Evolutionary conservation across 2,888 invertebrate species (phyloP), one percentile per base, ranked within the genome.

Genomic region (Apotomis betuletana): DNA sequence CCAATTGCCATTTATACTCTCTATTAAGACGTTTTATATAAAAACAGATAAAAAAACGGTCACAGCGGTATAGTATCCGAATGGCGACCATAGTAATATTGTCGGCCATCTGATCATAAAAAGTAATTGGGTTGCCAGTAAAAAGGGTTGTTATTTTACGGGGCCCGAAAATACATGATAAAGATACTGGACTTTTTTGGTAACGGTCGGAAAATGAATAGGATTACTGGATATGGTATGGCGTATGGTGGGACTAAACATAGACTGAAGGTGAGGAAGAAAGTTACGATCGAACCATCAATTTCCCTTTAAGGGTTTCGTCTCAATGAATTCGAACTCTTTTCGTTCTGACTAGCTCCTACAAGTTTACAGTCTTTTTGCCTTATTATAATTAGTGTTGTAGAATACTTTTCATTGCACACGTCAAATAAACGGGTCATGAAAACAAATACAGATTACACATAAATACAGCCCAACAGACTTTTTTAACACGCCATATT

Each of bases 91-190:
- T 89, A 85, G 84, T 84, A 80, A 86, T 90, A 90, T 88, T 86
- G 86, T 80, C 81, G 88, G 83, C 88, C 88, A 88, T 90, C 88
- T 87, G 86, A 85, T 86, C 89, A 83, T 92, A 92, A 92, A 92
- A 92, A 87, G 91, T 92, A 92, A 92, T 92, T 92, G 92, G 91
- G 89, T 90, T 83, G 85, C 85, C 88, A 83, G 87, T 91, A 91
- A 92, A 91, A 91, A 87, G 90, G 90, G 91, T 87, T 91, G 88
- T 89, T 90, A 90, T 90, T 92, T 92, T 92, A 92, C 83, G 86
- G 83, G 81, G 83, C 80, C 83, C 87, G 83, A 86, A 87, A 90
- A 90, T 88, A 88, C 85, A 89, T 89, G 89, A 90, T 89, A 91
- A 90, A 92, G 90, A 90, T 87, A 90, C 86, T 80, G 78, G 80